Evolutionary conservation across 2,888 invertebrate genomes (phyloP).

Genomic region (Callyntrura guangdongensis): DNA sequence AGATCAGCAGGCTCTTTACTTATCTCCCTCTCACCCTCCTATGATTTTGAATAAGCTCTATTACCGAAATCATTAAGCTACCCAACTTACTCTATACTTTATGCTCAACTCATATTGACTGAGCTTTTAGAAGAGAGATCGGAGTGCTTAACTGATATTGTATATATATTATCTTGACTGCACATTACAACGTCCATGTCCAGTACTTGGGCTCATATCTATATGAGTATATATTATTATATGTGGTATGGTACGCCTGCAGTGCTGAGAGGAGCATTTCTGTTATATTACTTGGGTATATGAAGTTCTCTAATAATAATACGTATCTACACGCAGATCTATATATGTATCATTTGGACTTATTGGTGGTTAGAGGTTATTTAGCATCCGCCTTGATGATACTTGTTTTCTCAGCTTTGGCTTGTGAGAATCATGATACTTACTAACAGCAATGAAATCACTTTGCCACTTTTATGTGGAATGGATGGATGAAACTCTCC

Average conservation of each 20-base stretch:
- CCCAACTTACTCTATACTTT: conserved; percentile 64
- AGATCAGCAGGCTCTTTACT: conserved; percentile 41
- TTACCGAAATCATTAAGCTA: conserved; percentile 77
- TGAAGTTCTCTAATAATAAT: not conserved
- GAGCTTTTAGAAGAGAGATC: conserved; percentile 65
- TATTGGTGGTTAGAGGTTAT: conserved; percentile 71
- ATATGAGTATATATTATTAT: not conserved
- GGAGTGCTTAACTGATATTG: conserved; percentile 65
- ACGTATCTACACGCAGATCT: conserved; percentile 19
- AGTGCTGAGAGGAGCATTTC: not conserved
- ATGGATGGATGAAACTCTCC: conserved; percentile 35
- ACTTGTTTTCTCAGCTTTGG: conserved; percentile 72
- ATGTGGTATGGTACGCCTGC: not conserved
- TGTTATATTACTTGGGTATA: conserved; percentile 3
- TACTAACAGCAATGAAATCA: conserved; percentile 52
- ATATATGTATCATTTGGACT: conserved; percentile 57
- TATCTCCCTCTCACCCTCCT: conserved; percentile 29
- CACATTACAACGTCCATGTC: conserved; percentile 43
- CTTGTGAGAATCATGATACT: conserved; percentile 50
- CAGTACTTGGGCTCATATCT: not conserved
- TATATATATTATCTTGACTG: conserved; percentile 52
- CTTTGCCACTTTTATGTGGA: conserved; percentile 61
- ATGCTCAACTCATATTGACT: conserved; percentile 43
- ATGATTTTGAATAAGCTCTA: conserved; percentile 73
- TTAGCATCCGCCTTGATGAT: conserved; percentile 68